Evolutionary conservation across 1,140 invertebrate species (phyloP).

Genomic region (Plectrocnemia conspersa): DNA sequence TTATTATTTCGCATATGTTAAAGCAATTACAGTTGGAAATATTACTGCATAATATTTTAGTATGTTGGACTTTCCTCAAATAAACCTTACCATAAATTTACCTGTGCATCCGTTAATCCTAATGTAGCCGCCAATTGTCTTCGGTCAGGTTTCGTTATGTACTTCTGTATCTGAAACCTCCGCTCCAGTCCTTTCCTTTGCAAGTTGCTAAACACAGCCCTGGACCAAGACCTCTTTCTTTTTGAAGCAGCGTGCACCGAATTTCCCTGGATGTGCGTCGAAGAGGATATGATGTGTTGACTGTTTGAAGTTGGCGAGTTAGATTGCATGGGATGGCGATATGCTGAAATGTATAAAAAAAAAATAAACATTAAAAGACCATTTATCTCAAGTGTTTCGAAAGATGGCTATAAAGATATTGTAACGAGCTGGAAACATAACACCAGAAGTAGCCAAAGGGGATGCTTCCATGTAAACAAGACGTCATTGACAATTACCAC

Average conservation of each 20-base stretch:
- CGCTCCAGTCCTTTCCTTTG: constrained; percentile 87
- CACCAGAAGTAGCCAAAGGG: too few relatives aligned
- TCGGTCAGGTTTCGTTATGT: constrained; percentile 90
- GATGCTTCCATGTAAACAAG: constrained; percentile 15
- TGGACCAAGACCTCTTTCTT: constrained; percentile 84
- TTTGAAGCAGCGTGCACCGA: constrained; percentile 53
- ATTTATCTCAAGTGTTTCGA: background rate
- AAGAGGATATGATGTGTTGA: constrained; percentile 36
- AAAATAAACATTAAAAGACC: background rate
- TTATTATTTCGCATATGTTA: too few relatives aligned
- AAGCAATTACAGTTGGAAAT: background rate
- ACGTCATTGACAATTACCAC: constrained; percentile 9
- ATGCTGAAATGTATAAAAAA: constrained; percentile 39
- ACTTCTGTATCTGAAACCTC: constrained; percentile 88
- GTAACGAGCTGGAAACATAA: too few relatives aligned
- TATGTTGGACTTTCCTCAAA: background rate
- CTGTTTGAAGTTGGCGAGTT: constrained; percentile 15
- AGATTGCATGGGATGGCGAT: constrained; percentile 39
- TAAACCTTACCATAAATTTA: constrained; percentile 37
- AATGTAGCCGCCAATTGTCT: constrained; percentile 85
- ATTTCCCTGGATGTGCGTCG: constrained; percentile 38
- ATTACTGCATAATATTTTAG: background rate
- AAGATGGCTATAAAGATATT: background rate
- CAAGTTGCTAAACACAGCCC: constrained; percentile 90
- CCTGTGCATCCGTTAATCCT: constrained; percentile 83